Evolutionary conservation across 1,140 invertebrate genomes (phyloP).

Genomic region (Drosophila ananassae): DNA sequence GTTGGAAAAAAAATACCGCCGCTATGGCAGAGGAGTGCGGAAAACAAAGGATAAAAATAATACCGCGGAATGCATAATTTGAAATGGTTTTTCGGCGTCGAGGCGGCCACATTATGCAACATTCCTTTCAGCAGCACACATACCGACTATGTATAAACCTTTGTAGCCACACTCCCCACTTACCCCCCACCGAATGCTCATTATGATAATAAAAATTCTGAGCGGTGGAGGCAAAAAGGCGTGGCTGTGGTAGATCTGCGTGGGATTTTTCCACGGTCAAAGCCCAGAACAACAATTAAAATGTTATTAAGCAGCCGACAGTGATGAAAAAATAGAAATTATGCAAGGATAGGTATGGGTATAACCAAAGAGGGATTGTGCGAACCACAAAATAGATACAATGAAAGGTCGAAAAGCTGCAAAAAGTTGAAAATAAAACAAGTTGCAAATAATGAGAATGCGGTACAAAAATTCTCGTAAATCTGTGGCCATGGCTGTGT

Average conservation of each 20-base stretch:
- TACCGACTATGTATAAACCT: conserved; percentile 18
- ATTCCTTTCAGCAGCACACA: conserved; percentile 64
- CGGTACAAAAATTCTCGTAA: conserved; percentile 41
- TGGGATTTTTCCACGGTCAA: conserved; percentile 63
- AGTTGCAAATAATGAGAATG: conserved; percentile 50
- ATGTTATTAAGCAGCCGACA: conserved; percentile 73
- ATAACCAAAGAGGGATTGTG: conserved; percentile 1
- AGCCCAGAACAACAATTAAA: conserved; percentile 81
- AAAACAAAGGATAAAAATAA: conserved; percentile 70
- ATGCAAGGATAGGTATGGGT: conserved; percentile 53
- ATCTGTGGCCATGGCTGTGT: conserved; percentile 37
- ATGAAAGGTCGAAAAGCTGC: conserved; percentile 49
- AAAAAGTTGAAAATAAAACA: conserved; percentile 14
- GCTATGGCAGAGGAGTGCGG: conserved; percentile 3
- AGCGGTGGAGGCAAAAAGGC: conserved; percentile 17
- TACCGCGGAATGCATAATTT: conserved; percentile 75
- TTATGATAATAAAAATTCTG: conserved; percentile 79
- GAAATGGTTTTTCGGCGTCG: conserved; percentile 61
- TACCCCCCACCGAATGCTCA: conserved; percentile 50
- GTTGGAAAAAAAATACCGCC: conserved; percentile 19
- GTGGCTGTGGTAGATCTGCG: conserved; percentile 32
- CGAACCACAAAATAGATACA: conserved; percentile 49
- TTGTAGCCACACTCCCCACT: not conserved
- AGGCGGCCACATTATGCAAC: conserved; percentile 72
- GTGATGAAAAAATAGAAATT: conserved; percentile 45